Evolutionary conservation across 2,113 vertebrate species (phyloP).

Genomic region (Nothoprocta pentlandii): DNA sequence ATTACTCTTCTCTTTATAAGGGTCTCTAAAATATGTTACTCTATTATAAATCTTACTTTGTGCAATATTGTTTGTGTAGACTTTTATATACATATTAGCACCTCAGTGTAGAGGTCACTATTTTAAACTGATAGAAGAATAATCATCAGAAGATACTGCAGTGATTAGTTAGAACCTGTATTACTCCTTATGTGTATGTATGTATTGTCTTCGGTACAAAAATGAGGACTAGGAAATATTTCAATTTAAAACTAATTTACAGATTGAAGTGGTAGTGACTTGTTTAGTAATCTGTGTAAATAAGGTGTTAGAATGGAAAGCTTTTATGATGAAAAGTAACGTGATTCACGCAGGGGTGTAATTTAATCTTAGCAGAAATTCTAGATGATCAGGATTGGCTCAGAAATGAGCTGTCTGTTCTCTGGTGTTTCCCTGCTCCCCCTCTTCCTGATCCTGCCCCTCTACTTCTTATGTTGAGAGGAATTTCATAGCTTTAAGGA

Average conservation of each 20-base stretch:
- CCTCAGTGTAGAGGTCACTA: conserved; percentile 83
- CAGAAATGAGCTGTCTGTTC: conserved; percentile 65
- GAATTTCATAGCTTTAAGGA: conserved; percentile 84
- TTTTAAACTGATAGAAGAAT: conserved; percentile 84
- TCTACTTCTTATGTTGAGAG: conserved; percentile 79
- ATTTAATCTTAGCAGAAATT: conserved; percentile 82
- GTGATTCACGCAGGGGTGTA: conserved; percentile 81
- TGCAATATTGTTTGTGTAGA: conserved; percentile 89
- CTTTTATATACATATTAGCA: conserved; percentile 85
- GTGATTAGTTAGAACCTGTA: conserved; percentile 86
- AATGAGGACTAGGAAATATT: conserved; percentile 83
- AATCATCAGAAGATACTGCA: conserved; percentile 84
- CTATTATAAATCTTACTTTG: conserved; percentile 87
- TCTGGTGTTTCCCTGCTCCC: conserved; percentile 17
- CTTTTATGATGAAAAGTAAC: conserved; percentile 79
- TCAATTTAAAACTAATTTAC: conserved; percentile 82
- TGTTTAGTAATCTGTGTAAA: conserved; percentile 86
- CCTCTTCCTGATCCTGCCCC: no score
- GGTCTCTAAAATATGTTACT: conserved; percentile 85
- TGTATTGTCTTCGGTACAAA: conserved; percentile 83
- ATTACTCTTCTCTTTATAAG: conserved; percentile 82
- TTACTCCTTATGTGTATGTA: conserved; percentile 85
- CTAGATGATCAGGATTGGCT: conserved; percentile 74
- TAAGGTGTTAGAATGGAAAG: conserved; percentile 83
- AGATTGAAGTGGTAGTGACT: conserved; percentile 84